Evolutionary conservation across 1,140 invertebrate genomes (phyloP).

Genomic region (Epicauta chinensis): DNA sequence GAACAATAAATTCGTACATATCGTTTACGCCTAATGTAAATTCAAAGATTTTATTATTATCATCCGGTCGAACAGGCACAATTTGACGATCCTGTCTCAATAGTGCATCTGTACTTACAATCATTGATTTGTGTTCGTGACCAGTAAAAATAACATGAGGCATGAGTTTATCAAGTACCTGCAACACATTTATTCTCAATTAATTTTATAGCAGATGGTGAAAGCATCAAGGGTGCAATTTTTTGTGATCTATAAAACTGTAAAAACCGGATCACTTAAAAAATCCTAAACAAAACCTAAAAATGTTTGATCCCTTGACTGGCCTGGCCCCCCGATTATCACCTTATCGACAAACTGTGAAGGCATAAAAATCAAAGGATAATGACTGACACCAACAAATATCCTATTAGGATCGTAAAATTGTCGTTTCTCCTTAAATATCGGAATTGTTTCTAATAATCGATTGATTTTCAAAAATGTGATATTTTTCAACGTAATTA

Average conservation of each 20-base stretch:
- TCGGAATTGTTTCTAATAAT: slow-evolving; percentile 49
- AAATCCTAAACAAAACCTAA: no score
- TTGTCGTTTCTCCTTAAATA: slow-evolving; percentile 49
- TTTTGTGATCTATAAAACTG: no score
- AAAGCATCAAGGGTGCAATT: no score
- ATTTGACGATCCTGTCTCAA: slow-evolving; percentile 46
- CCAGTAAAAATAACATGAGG: slow-evolving; percentile 80
- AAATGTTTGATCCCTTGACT: no score
- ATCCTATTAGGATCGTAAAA: slow-evolving; percentile 55
- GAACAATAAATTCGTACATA: slow-evolving; percentile 79
- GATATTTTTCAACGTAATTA: slow-evolving; percentile 54
- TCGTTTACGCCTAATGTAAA: slow-evolving; percentile 45
- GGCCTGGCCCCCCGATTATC: no score
- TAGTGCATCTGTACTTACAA: slow-evolving; percentile 46
- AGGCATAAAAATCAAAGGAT: slow-evolving; percentile 58
- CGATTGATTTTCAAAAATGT: slow-evolving; percentile 63
- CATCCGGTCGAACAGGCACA: slow-evolving; percentile 43
- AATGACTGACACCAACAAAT: slow-evolving; percentile 63
- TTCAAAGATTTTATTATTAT: slow-evolving; percentile 45
- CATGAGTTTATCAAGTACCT: slow-evolving; percentile 59
- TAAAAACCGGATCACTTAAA: no score
- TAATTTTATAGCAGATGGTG: no score
- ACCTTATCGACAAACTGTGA: slow-evolving; percentile 57
- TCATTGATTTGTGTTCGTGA: slow-evolving; percentile 70
- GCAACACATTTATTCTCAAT: slow-evolving; percentile 17